A percentile compares a stretch with the other conserved stretches of the same genome.
Conservation (phyloP, 2,888 invertebrate species). For the Drosophila paucipuncta region DNA sequence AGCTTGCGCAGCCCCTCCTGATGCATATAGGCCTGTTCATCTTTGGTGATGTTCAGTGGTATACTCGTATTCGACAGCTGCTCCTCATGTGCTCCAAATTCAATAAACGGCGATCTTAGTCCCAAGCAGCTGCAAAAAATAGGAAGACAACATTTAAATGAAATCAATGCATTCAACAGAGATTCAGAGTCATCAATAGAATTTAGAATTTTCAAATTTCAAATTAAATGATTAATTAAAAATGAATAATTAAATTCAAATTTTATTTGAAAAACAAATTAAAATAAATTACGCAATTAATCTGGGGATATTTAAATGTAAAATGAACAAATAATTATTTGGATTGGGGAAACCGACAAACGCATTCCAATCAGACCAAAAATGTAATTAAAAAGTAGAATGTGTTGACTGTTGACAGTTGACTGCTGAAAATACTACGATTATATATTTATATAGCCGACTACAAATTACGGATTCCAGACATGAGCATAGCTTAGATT, state of each 20-base stretch:
- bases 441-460: too few species aligned
- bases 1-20: slow-evolving; percentile 84
- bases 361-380: background rate
- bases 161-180: background rate
- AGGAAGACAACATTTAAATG: slow-evolving; percentile 6
- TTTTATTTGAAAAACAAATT: too few species aligned
- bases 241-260: too few species aligned
- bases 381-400: background rate
- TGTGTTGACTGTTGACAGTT: too few species aligned
- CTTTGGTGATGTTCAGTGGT: slow-evolving; percentile 84
- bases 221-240: too few species aligned
- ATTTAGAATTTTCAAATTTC: too few species aligned
- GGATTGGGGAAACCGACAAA: background rate
- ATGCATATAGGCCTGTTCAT: slow-evolving; percentile 84
- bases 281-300: background rate
- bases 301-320: too few species aligned
- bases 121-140: slow-evolving; percentile 82
- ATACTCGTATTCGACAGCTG: slow-evolving; percentile 84
- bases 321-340: too few species aligned
- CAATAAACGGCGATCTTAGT: slow-evolving; percentile 84
- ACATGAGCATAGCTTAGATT: background rate
- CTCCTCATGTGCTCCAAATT: slow-evolving; percentile 83
- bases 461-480: too few species aligned
- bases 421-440: too few species aligned
- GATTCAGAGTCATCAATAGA: background rate